These are phyloP conservation scores for Platorchestia sp. DNA, from an alignment of 1,140 invertebrate species.

Conservation along the genomic window DNA sequence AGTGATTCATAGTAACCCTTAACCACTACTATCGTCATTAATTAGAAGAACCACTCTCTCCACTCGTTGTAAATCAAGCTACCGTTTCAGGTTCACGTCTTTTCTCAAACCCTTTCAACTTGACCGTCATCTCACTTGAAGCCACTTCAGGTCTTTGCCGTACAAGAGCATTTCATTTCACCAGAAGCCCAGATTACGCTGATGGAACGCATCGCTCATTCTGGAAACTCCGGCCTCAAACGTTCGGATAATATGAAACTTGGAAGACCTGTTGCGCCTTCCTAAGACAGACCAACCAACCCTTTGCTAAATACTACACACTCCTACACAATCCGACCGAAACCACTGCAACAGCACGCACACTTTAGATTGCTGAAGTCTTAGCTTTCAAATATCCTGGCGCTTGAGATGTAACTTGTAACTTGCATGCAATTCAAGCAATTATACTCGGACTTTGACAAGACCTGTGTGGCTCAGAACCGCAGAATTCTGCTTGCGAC, in stretches of 20 bases:
- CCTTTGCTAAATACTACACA: neutral
- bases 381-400: too few species aligned
- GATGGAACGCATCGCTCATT: neutral
- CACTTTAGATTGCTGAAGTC: neutral
- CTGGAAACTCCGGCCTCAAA: neutral
- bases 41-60: too few species aligned
- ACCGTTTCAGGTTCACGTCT: neutral
- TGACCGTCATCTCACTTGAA: neutral
- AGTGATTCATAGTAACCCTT: too few species aligned
- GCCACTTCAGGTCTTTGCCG: neutral
- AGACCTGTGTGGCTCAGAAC: neutral
- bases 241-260: neutral
- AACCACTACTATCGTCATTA: too few species aligned
- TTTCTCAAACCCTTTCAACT: neutral
- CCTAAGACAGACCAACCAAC: neutral
- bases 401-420: too few species aligned
- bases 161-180: neutral
- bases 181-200: neutral
- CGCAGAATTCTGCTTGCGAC: neutral
- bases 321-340: neutral
- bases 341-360: neutral
- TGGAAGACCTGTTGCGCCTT: neutral
- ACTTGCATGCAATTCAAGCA: neutral
- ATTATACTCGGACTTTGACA: neutral
- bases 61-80: neutral